A percentile compares a stretch with the other conserved stretches of the same genome.
These are phyloP conservation scores for Phaethon lepturus DNA, from an alignment of 2,113 vertebrate species.

Conservation along the genomic window DNA sequence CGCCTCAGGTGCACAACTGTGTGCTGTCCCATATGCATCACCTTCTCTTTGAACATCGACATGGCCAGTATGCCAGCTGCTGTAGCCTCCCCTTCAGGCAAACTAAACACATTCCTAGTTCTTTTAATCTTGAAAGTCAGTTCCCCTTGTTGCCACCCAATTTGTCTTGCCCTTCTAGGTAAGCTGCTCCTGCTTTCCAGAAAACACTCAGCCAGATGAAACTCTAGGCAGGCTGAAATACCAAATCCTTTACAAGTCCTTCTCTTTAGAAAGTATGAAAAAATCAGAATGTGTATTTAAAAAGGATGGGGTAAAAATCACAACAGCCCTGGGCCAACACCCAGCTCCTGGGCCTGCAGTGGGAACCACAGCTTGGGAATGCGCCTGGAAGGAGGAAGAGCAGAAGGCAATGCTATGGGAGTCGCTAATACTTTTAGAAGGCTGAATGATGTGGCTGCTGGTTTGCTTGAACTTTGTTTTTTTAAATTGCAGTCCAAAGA, in stretches of 20 bases:
- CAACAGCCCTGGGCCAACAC: neutral
- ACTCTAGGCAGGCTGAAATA: neutral
- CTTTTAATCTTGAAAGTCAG: neutral
- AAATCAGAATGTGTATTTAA: neutral
- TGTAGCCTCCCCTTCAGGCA: neutral
- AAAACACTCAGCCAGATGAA: neutral
- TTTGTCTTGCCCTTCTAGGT: neutral
- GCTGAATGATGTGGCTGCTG: neutral
- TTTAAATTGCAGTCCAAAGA: neutral
- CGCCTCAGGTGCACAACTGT: too few relatives aligned
- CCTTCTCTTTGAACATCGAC: too few relatives aligned
- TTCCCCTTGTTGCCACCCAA: neutral
- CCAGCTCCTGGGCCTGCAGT: neutral
- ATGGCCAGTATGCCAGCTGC: neutral
- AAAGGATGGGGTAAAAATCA: neutral
- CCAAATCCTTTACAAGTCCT: neutral
- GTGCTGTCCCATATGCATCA: too few relatives aligned
- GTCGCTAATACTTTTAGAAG: neutral
- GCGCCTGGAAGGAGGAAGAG: neutral
- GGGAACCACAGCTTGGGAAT: neutral
- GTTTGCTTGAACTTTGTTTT: neutral
- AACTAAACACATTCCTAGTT: neutral
- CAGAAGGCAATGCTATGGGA: neutral
- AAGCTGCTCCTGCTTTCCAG: neutral
- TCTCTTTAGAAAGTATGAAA: neutral